Percentiles rank a stretch among this genome's conserved stretches.
These are phyloP conservation scores for Falco biarmicus DNA, from an alignment of 2,797 vertebrate genomes.

Conservation along the genomic window DNA sequence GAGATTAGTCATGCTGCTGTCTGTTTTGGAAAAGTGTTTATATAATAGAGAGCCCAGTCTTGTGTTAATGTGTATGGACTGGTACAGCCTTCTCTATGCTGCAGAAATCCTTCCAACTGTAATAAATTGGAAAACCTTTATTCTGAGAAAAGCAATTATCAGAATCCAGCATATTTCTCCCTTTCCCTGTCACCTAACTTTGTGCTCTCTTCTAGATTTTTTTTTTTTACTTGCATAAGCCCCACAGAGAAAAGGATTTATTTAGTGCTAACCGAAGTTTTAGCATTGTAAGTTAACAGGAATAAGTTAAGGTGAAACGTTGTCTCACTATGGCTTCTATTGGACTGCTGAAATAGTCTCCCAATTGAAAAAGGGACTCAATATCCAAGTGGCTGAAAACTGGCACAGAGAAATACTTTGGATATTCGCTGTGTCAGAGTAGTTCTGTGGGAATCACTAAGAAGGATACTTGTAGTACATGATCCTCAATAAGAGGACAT, in stretches of 20 bases:
- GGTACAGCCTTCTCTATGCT: background rate
- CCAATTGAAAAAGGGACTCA: background rate
- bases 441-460: background rate
- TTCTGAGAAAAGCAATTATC: conserved; percentile 62
- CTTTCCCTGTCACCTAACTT: background rate
- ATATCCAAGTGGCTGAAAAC: background rate
- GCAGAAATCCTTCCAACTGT: conserved; percentile 48
- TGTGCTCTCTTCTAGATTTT: background rate
- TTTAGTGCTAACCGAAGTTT: background rate
- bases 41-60: conserved; percentile 63
- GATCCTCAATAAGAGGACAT: background rate
- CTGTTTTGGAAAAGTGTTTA: conserved; percentile 49
- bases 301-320: background rate
- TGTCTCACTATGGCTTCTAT: background rate
- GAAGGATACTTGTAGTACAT: background rate
- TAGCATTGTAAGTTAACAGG: background rate
- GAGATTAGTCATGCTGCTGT: conserved; percentile 64
- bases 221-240: conserved; percentile 15
- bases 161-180: conserved; percentile 45
- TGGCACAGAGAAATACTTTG: background rate
- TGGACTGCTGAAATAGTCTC: background rate
- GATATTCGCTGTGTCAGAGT: background rate
- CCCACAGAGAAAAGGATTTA: conserved; percentile 24
- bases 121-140: conserved; percentile 57
- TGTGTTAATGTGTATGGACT: conserved; percentile 48